Evolutionary conservation across 2,797 vertebrate genomes (phyloP).

Genomic region (Tapirus indicus): DNA sequence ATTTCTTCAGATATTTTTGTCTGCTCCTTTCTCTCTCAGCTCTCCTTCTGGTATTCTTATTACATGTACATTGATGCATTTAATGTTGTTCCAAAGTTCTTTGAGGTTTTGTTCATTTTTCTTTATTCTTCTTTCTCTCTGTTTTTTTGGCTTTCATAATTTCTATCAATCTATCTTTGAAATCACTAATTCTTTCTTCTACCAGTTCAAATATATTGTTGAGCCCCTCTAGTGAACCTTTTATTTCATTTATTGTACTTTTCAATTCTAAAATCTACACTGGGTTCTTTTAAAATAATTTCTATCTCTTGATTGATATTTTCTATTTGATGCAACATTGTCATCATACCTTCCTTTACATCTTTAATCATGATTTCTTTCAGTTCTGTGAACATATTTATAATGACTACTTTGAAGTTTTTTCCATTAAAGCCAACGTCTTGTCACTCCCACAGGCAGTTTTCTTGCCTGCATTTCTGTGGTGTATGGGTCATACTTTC

Average conservation of each 20-base stretch:
- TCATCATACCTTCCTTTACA: neutral
- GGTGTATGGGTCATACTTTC: neutral
- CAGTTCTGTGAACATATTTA: neutral
- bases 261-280: neutral
- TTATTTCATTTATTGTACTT: neutral
- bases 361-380: neutral
- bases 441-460: neutral
- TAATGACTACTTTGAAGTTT: neutral
- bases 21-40: neutral
- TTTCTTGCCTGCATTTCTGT: neutral
- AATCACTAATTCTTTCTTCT: neutral
- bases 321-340: neutral
- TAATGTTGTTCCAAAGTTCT: neutral
- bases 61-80: neutral
- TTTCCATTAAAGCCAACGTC: neutral
- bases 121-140: neutral
- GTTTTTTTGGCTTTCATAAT: neutral
- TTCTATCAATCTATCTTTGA: neutral
- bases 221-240: neutral
- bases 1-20: neutral
- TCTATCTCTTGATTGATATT: neutral
- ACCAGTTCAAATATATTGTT: neutral
- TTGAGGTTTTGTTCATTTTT: neutral
- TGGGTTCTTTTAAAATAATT: neutral
- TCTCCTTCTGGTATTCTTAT: neutral